Base-by-base conservation (phyloP, 2,888 invertebrate genomes). In the Nemapogon koenigi region DNA sequence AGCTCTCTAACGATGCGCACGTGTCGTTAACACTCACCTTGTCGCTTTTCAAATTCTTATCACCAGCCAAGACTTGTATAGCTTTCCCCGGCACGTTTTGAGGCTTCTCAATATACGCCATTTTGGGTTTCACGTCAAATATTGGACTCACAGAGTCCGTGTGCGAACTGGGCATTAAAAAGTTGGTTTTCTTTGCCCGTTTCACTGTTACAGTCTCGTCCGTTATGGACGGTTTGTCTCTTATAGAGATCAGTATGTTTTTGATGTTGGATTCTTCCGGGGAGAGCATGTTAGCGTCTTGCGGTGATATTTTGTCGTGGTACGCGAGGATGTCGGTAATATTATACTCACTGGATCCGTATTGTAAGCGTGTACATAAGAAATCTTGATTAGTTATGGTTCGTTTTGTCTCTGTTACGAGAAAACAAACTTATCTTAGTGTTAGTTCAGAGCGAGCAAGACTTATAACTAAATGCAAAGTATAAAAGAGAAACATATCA, bases 21-120 rank as follows among this genome's bases (percentile, higher is more conserved):
- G 68, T 63, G 31, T 78, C 75, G 3, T 45, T 49, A 14, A 49
- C 40, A 50, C 69, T 71, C 62, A 80, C 78, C 71, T 70, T 68
- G 1, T 66, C 62, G 16, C 66, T 55, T 29, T 62, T 55, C 3
- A 65, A 55, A 13, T 56, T 52, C 1, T 68, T 78, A 0, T 51
- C 63, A 39, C 81, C 81, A 33, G 83, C 84, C 51, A 87, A 76
- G 17, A 89, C 85, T 68, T 90, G 87, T 10, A 90, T 88, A 0
- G 89, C 88, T 60, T 88, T 88, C 2, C 89, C 89, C 0, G 89
- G 89, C 22, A 84, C 76, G 43, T 79, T 76, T 0, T 55, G 62
- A 0, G 62, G 40, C 45, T 65, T 67, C 25, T 76, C 76, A 2
- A 67, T 4, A 50, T 70, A 80, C 22, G 78, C 81, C 49, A 72